Evolutionary conservation across 2,113 vertebrate genomes (phyloP).

Genomic region (Ophthalmolycus amberensis): DNA sequence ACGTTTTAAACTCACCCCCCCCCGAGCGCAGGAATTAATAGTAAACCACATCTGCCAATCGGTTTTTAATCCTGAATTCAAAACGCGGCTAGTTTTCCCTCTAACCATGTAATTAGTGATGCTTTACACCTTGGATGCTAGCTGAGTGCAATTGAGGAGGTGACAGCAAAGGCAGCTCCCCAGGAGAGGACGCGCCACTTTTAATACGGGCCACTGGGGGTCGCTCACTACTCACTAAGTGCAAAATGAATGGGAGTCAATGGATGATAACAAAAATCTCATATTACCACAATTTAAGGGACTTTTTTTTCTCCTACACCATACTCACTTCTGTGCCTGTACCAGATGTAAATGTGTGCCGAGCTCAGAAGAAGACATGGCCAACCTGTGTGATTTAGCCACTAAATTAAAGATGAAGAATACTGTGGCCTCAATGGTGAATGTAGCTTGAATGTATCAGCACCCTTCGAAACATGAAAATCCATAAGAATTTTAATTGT

Average conservation of each 20-base stretch:
- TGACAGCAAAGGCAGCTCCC: neutral
- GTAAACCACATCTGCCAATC: conserved; percentile 27
- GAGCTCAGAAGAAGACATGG: neutral
- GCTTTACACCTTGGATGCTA: conserved; percentile 20
- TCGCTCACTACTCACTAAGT: neutral
- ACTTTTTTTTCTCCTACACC: neutral
- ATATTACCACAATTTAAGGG: neutral
- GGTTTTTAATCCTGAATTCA: conserved; percentile 28
- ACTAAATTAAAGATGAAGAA: neutral
- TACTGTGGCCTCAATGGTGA: neutral
- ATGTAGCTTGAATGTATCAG: neutral
- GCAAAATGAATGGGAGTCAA: conserved; percentile 27
- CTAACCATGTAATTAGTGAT: conserved; percentile 11
- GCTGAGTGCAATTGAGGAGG: conserved; percentile 41
- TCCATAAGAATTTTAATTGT: neutral
- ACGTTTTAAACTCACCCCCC: neutral
- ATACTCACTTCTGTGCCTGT: neutral
- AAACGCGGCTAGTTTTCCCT: conserved; percentile 28
- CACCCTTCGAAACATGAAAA: neutral
- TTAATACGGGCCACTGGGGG: conserved; percentile 25
- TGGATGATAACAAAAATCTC: neutral
- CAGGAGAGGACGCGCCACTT: neutral
- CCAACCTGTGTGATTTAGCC: neutral
- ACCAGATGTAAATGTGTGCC: neutral
- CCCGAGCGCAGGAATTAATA: neutral